Base-by-base conservation (phyloP, 1,140 invertebrate species). In the Drosophila sproati region DNA sequence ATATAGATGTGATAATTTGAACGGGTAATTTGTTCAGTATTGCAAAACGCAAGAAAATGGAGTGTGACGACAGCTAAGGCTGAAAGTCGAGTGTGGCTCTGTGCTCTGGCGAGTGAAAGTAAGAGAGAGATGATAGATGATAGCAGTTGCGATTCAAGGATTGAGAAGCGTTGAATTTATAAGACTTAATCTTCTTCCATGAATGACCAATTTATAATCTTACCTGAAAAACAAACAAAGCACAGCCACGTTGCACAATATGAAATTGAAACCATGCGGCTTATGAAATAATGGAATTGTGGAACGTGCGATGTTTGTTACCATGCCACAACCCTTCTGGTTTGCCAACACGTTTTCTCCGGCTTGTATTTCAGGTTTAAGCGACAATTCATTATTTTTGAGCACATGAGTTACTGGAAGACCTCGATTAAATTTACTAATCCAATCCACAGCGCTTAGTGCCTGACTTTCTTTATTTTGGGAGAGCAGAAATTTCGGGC, bases 401-500 rank as follows among this genome's bases (percentile, higher is more conserved):
- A 85, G 51, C 32, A 90, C 10, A 29, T 55, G 56, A 20, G 69
- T 66, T 5, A 91, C 43, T n/a, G 79, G 29, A 2, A 93, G 93
- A 29, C 94, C 94, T 3, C 92, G 92, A 77, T 94, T 94, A 31
- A 93, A 78, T 28, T 91, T 77, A 67, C 94, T 94, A 4, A 95
- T 94, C 78, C 91, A 93, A 51, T 89, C 80, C 5, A 94, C 92
- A 4, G 95, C 93, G 8, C 92, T 80, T 0, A 94, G 60, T 0
- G 94, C 93, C 56, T 95, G 92, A 2, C 92, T 71, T 4, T 93
- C 76, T 12, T 82, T 91, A 6, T 94, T 93, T 81, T 93, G 93
- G 2, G 93, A 80, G 0, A 96, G 91, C 2, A 95, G 89, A 68
- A 94, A 95, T 71, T 95, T 95, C 0, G 95, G 95, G 80, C 95